A percentile compares a stretch with the other conserved stretches of the same genome.
These are phyloP conservation scores for Drosophila bocqueti DNA, from an alignment of 1,140 invertebrate genomes.

Conservation along the genomic window DNA sequence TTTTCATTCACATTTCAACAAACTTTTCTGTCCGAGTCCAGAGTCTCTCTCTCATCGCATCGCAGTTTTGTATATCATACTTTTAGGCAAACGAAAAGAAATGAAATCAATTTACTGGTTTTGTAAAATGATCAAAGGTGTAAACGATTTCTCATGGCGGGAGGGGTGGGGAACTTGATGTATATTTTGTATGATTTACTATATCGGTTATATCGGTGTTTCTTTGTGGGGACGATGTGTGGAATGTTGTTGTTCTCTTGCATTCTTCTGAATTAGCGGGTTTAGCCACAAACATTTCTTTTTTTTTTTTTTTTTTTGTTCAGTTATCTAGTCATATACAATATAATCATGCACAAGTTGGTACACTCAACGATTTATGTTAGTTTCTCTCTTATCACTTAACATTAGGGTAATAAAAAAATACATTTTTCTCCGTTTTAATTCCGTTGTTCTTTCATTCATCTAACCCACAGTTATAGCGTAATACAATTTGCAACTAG, in stretches of 20 bases:
- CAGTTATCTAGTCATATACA: slow-evolving; percentile 28
- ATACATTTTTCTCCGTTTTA: slow-evolving; percentile 62
- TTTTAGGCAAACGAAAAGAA: slow-evolving; percentile 5
- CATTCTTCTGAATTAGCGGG: slow-evolving; percentile 14
- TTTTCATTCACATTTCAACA: slow-evolving; percentile 3
- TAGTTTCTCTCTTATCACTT: slow-evolving; percentile 31
- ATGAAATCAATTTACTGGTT: not conserved
- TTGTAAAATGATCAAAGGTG: slow-evolving; percentile 17
- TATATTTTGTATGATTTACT: slow-evolving; percentile 24
- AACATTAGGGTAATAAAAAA: slow-evolving; percentile 68
- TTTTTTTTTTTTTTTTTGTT: not conserved
- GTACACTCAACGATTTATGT: slow-evolving; percentile 42
- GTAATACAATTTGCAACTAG: slow-evolving; percentile 61
- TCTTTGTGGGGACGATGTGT: slow-evolving; percentile 4
- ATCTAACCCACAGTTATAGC: slow-evolving; percentile 40
- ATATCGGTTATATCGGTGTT: slow-evolving; percentile 44
- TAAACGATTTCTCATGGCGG: slow-evolving; percentile 16
- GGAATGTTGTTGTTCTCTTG: slow-evolving; percentile 27
- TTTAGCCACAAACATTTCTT: slow-evolving; percentile 30
- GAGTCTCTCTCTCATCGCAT: not conserved
- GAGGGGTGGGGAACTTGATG: slow-evolving; percentile 8
- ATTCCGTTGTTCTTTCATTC: slow-evolving; percentile 18
- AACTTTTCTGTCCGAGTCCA: not conserved
- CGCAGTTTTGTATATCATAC: slow-evolving; percentile 15
- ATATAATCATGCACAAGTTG: slow-evolving; percentile 37